These are phyloP conservation scores for Diplazon laetatorius DNA, from an alignment of 2,888 invertebrate genomes.

Conservation along the genomic window DNA sequence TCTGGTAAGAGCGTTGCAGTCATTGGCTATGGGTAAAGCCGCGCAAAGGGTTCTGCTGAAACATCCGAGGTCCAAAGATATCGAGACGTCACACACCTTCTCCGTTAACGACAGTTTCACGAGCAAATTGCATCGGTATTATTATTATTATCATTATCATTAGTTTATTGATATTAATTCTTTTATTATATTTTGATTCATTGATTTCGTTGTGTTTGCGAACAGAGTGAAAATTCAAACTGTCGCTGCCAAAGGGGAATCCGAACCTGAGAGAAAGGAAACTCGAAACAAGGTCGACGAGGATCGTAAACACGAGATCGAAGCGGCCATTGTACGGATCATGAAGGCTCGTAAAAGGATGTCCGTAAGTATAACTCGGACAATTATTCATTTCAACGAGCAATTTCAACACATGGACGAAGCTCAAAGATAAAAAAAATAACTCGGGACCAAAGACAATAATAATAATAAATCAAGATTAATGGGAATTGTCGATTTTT, in stretches of 20 bases:
- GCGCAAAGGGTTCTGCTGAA: conserved; percentile 97
- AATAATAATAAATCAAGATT: no score
- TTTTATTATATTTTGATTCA: no score
- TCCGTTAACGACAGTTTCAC: conserved; percentile 99
- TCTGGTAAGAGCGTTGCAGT: conserved; percentile 97
- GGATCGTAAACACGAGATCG: conserved; percentile 99
- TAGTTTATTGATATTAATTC: no score
- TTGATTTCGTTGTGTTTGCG: no score
- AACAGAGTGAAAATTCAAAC: conserved; percentile 97
- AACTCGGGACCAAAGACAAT: no score
- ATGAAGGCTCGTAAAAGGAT: conserved; percentile 99
- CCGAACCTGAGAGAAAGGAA: conserved; percentile 99
- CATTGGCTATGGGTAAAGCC: conserved; percentile 98
- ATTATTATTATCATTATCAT: conserved; percentile 2
- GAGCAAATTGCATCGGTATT: conserved; percentile 95
- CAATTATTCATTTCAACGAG: no score
- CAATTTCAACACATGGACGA: no score
- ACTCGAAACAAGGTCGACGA: conserved; percentile 99
- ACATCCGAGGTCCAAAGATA: conserved; percentile 98
- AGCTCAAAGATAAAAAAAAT: no score
- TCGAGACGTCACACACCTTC: conserved; percentile 95
- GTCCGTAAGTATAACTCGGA: conserved; percentile 88
- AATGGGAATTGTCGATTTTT: no score
- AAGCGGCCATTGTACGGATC: conserved; percentile 99
- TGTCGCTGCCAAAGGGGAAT: conserved; percentile 97